phyloP scores from a whole-genome alignment of 2,888 invertebrate genomes.

The Sminthurides aquaticus region DNA sequence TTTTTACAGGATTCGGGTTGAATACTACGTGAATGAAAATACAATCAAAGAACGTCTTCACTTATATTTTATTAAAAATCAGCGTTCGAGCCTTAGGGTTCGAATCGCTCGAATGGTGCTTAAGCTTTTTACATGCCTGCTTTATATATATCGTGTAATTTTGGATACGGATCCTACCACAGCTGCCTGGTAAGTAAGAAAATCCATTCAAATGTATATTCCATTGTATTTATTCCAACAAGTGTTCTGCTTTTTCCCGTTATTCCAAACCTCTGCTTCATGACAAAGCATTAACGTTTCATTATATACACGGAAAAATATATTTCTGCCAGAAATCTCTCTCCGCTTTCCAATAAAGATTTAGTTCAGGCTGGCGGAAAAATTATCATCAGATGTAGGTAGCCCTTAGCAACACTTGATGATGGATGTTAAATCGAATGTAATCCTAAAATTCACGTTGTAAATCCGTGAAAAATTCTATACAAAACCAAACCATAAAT shows the following conservation, averaged over 20 bases:
- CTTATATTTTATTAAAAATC: constrained; percentile 98
- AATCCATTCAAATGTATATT: background rate
- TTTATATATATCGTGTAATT: constrained; percentile 89
- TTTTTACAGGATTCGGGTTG: constrained; percentile 98
- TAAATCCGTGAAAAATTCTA: too few species aligned
- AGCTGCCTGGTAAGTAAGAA: constrained; percentile 80
- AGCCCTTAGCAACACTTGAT: too few species aligned
- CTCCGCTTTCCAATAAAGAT: too few species aligned
- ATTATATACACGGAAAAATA: background rate
- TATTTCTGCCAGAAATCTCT: too few species aligned
- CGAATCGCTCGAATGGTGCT: constrained; percentile 95
- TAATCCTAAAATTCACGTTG: too few species aligned
- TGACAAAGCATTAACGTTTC: background rate
- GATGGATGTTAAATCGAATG: too few species aligned
- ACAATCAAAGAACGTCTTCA: constrained; percentile 97
- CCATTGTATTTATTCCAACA: too few species aligned
- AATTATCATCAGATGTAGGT: too few species aligned
- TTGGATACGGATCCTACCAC: constrained; percentile 80
- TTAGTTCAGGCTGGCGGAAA: too few species aligned
- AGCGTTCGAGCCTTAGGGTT: constrained; percentile 96
- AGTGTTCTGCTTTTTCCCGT: background rate
- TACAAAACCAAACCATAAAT: too few species aligned
- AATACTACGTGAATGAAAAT: constrained; percentile 98
- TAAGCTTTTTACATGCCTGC: constrained; percentile 90
- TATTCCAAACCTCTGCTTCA: background rate